phyloP scores from a whole-genome alignment of 2,797 vertebrate species.

The Garrulus glandarius region DNA sequence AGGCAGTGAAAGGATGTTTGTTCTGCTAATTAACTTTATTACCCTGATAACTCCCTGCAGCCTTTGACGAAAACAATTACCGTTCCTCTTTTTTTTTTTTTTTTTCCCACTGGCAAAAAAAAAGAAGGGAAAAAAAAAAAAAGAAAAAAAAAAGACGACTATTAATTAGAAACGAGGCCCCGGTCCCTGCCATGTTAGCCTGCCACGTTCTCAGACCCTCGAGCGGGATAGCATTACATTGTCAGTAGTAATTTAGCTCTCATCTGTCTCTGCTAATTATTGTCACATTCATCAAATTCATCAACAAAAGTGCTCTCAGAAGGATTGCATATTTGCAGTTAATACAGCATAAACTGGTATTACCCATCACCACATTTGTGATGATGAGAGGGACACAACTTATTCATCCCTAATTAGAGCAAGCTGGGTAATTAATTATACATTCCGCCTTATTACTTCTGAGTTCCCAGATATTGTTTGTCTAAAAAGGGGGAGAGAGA shows the following conservation, averaged over 20 bases:
- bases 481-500: constrained; percentile 83
- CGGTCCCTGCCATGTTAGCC: constrained; percentile 84
- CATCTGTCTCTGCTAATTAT: constrained; percentile 99
- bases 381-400: constrained; percentile 95
- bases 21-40: constrained; percentile 99
- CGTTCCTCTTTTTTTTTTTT: constrained; percentile 76
- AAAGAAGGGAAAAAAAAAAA: neutral
- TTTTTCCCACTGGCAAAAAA: constrained; percentile 73
- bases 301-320: constrained; percentile 98
- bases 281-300: constrained; percentile 99
- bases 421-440: constrained; percentile 99
- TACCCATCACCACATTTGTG: constrained; percentile 93
- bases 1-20: constrained; percentile 90
- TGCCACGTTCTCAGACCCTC: constrained; percentile 88
- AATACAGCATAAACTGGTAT: constrained; percentile 99
- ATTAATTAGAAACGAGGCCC: constrained; percentile 90
- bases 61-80: constrained; percentile 99
- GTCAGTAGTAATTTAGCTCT: constrained; percentile 99
- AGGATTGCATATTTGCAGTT: constrained; percentile 98
- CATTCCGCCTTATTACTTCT: constrained; percentile 99
- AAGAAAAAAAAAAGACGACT: constrained; percentile 75
- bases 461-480: constrained; percentile 96
- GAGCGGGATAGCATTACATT: constrained; percentile 94
- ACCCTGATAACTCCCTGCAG: constrained; percentile 99
- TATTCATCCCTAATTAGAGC: constrained; percentile 99